phyloP scores from a whole-genome alignment of 1,140 invertebrate species.

The Neocloeon triangulifer region DNA sequence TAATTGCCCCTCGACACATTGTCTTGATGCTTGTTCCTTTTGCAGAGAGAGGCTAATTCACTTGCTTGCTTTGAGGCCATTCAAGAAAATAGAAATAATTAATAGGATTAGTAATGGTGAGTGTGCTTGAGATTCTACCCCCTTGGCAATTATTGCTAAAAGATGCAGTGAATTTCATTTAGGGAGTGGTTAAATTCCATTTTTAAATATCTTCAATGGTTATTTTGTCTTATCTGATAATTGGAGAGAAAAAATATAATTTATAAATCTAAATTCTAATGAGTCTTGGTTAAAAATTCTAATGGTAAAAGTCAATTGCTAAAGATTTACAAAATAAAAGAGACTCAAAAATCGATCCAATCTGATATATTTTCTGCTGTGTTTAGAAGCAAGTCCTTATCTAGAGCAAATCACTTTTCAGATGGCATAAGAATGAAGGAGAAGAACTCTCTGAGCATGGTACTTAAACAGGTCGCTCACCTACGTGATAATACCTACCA shows the following conservation, averaged over 20 bases:
- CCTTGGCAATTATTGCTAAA: background rate
- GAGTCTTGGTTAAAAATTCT: background rate
- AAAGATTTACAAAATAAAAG: no score
- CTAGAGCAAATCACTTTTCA: no score
- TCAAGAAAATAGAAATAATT: constrained; percentile 77
- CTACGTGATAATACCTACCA: constrained; percentile 74
- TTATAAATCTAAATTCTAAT: background rate
- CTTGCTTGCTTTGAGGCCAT: constrained; percentile 70
- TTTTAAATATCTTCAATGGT: background rate
- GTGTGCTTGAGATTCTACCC: constrained; percentile 8
- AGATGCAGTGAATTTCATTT: background rate
- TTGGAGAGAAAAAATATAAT: background rate
- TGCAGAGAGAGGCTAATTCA: constrained; percentile 76
- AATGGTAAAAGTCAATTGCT: no score
- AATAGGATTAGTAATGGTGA: constrained; percentile 55
- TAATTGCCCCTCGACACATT: constrained; percentile 2
- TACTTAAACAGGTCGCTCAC: constrained; percentile 53
- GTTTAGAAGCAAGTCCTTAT: no score
- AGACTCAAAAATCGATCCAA: no score
- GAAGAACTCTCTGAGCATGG: constrained; percentile 40
- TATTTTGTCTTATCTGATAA: background rate
- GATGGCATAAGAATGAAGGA: constrained; percentile 75
- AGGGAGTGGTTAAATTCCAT: background rate
- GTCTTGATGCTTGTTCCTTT: constrained; percentile 9
- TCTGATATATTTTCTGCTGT: no score